phyloP scores from a whole-genome alignment of 2,113 vertebrate genomes.

The Trichomycterus rosablanca region DNA sequence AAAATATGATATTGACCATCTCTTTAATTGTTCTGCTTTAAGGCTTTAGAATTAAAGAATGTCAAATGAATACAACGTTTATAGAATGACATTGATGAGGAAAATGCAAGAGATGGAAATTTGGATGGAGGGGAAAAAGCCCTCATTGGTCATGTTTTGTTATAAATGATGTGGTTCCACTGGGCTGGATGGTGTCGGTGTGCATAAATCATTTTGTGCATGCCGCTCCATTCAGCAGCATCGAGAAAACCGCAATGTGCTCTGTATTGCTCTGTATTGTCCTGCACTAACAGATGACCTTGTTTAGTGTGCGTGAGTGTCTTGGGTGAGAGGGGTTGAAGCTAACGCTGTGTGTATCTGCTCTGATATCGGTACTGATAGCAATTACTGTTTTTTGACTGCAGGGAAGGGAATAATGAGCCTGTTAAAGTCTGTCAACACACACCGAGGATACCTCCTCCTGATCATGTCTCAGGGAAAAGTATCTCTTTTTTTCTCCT shows the following conservation, averaged over 20 bases:
- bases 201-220: conserved; percentile 35
- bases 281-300: conserved; percentile 35
- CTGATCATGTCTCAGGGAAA: neutral
- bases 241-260: conserved; percentile 32
- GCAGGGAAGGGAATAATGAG: conserved; percentile 31
- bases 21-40: too few species aligned
- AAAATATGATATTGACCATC: too few species aligned
- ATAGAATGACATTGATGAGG: too few species aligned
- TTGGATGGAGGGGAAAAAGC: too few species aligned
- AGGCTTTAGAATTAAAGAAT: too few species aligned
- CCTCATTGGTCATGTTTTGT: neutral
- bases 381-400: conserved; percentile 34
- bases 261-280: conserved; percentile 13
- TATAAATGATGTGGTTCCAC: conserved; percentile 35
- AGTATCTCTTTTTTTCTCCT: neutral
- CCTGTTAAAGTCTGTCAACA: conserved; percentile 29
- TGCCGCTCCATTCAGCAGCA: neutral
- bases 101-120: too few species aligned
- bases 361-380: conserved; percentile 37
- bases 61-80: too few species aligned
- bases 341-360: conserved; percentile 29
- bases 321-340: conserved; percentile 1
- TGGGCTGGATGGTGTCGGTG: conserved; percentile 20
- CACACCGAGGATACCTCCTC: conserved; percentile 20
- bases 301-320: conserved; percentile 19